These are phyloP conservation scores for Thryonomys swinderianus DNA, from an alignment of 2,113 vertebrate genomes.

Conservation along the genomic window DNA sequence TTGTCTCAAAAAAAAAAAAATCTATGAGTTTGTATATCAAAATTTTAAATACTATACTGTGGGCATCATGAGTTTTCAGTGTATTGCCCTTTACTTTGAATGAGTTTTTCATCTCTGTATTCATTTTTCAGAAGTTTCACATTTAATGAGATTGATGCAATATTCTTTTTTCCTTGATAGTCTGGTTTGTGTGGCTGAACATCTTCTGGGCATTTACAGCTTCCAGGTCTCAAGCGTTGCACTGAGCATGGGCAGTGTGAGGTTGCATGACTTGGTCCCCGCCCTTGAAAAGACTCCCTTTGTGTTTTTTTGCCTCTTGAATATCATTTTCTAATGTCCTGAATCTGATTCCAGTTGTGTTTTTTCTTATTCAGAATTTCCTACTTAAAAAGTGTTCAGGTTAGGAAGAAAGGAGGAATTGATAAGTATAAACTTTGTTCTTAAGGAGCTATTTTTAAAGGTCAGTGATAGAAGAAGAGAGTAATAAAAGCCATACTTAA, in stretches of 20 bases:
- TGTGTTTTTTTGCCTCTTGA: background rate
- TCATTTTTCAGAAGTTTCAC: background rate
- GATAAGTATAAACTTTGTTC: background rate
- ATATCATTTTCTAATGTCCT: constrained; percentile 20
- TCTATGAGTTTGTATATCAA: background rate
- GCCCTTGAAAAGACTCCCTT: background rate
- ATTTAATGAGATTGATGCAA: background rate
- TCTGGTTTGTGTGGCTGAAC: background rate
- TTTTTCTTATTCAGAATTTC: background rate
- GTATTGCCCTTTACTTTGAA: background rate
- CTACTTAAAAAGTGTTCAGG: background rate
- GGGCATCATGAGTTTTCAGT: background rate
- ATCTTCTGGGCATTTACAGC: background rate
- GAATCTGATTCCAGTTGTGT: constrained; percentile 21
- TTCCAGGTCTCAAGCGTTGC: background rate
- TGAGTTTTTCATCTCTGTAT: background rate
- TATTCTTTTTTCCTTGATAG: background rate
- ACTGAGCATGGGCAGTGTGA: background rate
- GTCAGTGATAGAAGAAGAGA: background rate
- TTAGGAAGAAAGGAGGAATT: constrained; percentile 6
- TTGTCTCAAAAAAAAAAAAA: constrained; percentile 42
- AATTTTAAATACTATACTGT: background rate
- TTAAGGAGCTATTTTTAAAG: constrained; percentile 30
- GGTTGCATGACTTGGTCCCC: background rate
- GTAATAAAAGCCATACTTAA: background rate